phyloP scores from a whole-genome alignment of 2,797 vertebrate species.

The Tragopan temminckii region DNA sequence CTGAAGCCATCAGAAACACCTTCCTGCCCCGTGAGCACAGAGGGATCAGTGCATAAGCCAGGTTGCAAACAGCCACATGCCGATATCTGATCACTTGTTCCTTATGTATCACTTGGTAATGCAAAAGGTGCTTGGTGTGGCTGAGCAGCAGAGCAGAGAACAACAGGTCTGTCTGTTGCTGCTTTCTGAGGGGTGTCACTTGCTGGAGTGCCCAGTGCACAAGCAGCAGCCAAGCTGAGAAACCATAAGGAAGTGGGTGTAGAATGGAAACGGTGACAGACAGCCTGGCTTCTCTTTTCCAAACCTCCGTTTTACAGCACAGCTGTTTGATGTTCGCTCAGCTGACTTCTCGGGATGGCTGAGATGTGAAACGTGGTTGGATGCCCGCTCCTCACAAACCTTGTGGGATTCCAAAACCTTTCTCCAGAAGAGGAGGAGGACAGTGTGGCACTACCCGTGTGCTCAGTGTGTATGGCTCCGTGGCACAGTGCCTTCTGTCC shows the following conservation, averaged over 20 bases:
- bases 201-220: background rate
- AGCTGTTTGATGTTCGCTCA: background rate
- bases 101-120: fast-evolving
- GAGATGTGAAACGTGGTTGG: background rate
- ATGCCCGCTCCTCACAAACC: fast-evolving
- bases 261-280: constrained; percentile 24
- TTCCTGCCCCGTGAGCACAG: background rate
- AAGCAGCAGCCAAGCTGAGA: background rate
- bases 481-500: background rate
- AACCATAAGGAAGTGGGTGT: background rate
- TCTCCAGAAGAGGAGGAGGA: background rate
- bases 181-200: background rate
- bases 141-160: background rate
- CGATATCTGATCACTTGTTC: background rate
- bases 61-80: background rate
- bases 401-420: background rate
- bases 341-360: background rate
- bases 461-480: background rate
- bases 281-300: background rate
- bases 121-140: background rate
- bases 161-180: background rate
- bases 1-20: background rate
- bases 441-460: background rate
- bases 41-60: background rate
- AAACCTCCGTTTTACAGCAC: background rate